Percentiles rank a stretch among this genome's conserved stretches.
Conservation (phyloP, 2,888 invertebrate species). For the Andricus curvator region DNA sequence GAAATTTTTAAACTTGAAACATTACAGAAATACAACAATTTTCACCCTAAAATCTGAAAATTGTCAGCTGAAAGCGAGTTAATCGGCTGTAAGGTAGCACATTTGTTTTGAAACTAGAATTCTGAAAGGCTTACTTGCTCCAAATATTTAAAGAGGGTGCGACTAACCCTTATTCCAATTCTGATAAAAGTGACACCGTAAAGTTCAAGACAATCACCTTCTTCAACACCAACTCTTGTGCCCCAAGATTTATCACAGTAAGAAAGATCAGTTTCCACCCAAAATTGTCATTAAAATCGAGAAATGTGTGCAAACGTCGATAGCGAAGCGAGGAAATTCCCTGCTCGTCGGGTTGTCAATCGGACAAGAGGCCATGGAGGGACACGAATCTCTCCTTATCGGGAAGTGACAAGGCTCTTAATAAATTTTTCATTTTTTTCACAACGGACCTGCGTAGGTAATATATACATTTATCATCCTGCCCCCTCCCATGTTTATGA, state of each 20-base stretch:
- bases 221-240: neutral
- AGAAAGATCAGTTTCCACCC: neutral
- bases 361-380: neutral
- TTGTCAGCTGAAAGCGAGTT: too few species aligned
- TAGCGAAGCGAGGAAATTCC: neutral
- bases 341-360: neutral
- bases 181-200: neutral
- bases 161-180: neutral
- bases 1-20: too few species aligned
- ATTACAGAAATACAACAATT: too few species aligned
- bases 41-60: too few species aligned
- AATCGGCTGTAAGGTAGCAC: too few species aligned
- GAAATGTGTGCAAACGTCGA: neutral
- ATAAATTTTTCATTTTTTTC: neutral
- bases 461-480: neutral
- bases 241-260: neutral
- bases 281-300: neutral
- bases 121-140: neutral
- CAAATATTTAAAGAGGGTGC: neutral
- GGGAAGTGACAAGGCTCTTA: neutral
- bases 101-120: too few species aligned
- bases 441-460: neutral
- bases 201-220: neutral
- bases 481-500: neutral
- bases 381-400: constrained; percentile 2